Percentiles rank a stretch among this genome's conserved stretches.
These are phyloP conservation scores for Xiphophorus couchianus DNA, from an alignment of 2,113 vertebrate genomes.

Conservation along the genomic window DNA sequence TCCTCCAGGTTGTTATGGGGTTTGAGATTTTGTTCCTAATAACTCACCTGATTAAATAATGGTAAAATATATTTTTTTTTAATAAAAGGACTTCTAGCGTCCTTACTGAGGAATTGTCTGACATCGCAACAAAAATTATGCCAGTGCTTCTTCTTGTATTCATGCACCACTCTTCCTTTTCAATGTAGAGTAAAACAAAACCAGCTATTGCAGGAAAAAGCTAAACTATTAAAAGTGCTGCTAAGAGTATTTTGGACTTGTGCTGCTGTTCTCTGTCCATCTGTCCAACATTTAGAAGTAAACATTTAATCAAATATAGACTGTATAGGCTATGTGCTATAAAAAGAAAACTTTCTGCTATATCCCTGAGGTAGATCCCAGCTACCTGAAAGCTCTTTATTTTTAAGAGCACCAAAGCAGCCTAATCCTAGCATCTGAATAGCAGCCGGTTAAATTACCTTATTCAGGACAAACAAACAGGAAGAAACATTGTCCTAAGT, in stretches of 20 bases:
- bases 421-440: conserved; percentile 5
- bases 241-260: too few relatives aligned
- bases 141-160: background rate
- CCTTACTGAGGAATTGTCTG: background rate
- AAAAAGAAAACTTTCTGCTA: background rate
- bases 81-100: background rate
- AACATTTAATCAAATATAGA: background rate
- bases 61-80: background rate
- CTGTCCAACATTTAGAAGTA: too few relatives aligned
- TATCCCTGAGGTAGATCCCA: conserved; percentile 36
- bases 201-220: too few relatives aligned
- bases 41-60: too few relatives aligned
- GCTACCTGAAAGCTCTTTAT: conserved; percentile 17
- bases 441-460: conserved; percentile 37
- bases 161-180: background rate
- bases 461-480: conserved; percentile 32
- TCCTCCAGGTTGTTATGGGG: too few relatives aligned
- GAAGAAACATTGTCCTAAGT: conserved; percentile 51
- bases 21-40: too few relatives aligned
- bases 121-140: too few relatives aligned
- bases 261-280: too few relatives aligned
- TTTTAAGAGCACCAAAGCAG: conserved; percentile 26
- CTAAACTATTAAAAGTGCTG: too few relatives aligned
- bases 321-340: background rate
- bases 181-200: background rate